Evolutionary conservation across 2,888 invertebrate genomes (phyloP).

Genomic region (Oligia latruncula): DNA sequence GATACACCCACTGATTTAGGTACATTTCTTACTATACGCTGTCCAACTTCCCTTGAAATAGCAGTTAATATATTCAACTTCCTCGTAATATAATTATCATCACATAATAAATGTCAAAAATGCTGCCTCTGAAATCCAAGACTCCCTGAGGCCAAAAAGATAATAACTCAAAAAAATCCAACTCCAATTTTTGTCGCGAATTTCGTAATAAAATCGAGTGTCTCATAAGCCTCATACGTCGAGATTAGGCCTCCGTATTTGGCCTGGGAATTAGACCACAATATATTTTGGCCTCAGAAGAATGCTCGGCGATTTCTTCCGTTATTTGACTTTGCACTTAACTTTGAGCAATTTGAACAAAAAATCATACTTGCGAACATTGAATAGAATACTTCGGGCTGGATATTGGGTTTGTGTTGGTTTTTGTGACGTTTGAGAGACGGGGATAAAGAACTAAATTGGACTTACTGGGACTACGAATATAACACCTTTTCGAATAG

Average conservation of each 20-base stretch:
- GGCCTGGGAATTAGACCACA: slow-evolving; percentile 51
- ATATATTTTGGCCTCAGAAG: slow-evolving; percentile 48
- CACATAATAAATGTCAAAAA: slow-evolving; percentile 25
- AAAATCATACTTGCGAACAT: slow-evolving; percentile 51
- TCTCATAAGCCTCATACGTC: slow-evolving; percentile 42
- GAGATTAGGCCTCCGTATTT: slow-evolving; percentile 57
- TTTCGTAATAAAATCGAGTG: slow-evolving; percentile 54
- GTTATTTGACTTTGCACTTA: slow-evolving; percentile 62
- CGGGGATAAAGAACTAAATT: slow-evolving; percentile 14
- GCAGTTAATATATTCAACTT: slow-evolving; percentile 8
- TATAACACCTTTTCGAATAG: slow-evolving; percentile 6
- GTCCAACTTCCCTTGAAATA: background rate
- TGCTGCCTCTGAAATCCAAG: slow-evolving; percentile 32
- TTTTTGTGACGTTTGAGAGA: slow-evolving; percentile 27
- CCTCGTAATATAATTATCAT: slow-evolving; percentile 25
- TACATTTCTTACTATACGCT: no score
- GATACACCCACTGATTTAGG: no score
- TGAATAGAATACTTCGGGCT: slow-evolving; percentile 45
- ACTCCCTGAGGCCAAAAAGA: slow-evolving; percentile 44
- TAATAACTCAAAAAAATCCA: slow-evolving; percentile 48
- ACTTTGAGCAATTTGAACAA: slow-evolving; percentile 56
- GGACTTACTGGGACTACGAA: background rate
- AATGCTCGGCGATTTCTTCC: slow-evolving; percentile 44
- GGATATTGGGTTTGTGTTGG: slow-evolving; percentile 37
- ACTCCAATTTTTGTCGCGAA: slow-evolving; percentile 51